Evolutionary conservation across 2,888 invertebrate genomes (phyloP).

Genomic region (Pachymerium ferrugineum): DNA sequence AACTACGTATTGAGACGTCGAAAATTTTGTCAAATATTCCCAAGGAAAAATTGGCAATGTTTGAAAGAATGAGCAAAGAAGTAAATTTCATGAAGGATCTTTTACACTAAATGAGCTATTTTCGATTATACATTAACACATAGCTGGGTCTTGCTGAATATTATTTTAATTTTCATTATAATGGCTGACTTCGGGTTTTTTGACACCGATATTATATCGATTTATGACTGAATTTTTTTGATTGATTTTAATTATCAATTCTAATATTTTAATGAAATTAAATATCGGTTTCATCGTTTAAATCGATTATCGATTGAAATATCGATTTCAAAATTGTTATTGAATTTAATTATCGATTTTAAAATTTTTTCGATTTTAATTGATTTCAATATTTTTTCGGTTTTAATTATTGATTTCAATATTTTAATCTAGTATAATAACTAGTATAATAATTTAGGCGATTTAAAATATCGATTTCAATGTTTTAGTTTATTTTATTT

Average conservation of each 20-base stretch:
- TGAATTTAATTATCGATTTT: neutral
- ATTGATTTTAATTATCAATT: neutral
- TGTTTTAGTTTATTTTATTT: too few relatives aligned
- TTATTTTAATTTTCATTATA: neutral
- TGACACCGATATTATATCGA: too few relatives aligned
- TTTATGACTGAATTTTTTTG: too few relatives aligned
- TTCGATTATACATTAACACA: too few relatives aligned
- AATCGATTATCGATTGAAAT: too few relatives aligned
- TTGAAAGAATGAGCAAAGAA: constrained; percentile 32
- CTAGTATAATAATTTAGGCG: too few relatives aligned
- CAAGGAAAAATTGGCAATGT: constrained; percentile 29
- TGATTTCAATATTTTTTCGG: neutral
- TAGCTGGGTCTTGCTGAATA: too few relatives aligned
- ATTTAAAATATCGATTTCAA: too few relatives aligned
- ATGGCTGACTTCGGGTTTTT: too few relatives aligned
- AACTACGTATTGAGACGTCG: neutral
- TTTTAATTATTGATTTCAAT: neutral
- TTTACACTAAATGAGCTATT: neutral
- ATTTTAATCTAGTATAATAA: too few relatives aligned
- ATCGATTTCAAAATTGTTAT: neutral
- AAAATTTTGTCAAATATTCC: constrained; percentile 11
- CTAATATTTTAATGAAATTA: neutral
- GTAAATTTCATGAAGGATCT: neutral
- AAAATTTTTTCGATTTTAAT: neutral
- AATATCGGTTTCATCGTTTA: neutral